Evolutionary conservation across 2,797 vertebrate genomes (phyloP), one percentile per base, ranked within the genome.

Genomic region (Crocidura indochinensis): DNA sequence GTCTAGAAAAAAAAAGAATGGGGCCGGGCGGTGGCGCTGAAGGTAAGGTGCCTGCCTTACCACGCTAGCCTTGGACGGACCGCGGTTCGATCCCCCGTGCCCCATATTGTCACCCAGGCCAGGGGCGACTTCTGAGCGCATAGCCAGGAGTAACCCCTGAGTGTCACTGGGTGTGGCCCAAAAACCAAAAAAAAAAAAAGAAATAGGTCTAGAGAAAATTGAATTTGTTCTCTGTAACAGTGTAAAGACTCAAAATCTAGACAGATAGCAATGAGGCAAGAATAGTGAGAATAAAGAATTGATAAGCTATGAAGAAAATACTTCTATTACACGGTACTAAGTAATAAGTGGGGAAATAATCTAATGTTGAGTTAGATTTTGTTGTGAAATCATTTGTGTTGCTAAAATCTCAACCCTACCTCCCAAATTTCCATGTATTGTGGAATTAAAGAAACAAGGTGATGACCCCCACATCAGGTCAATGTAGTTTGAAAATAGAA

Each of bases 221-320:
- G 20, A 72, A n/a, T 81, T 78, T 90, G 29, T 64, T 84, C 47
- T 90, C 22, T n/a, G 14, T 17, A 27, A 10, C 47, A 24, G 17
- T 27, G 5, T 31, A 26, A 69, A 83, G 73, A 65, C 20, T 60
- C 56, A 60, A 38, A 60, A 49, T 44, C 19, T n/a, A 2, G n/a
- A 78, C 72, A 26, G n/a, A 6, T 46, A 47, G 4, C 44, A 26
- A 65, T 46, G n/a, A 72, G 31, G 22, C 62, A 26, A 20, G 38
- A 84, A 68, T 75, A 74, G 77, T n/a, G 49, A 74, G 31, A 67
- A 77, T 19, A 80, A 22, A 51, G 53, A 88, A 73, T 15, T n/a
- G n/a, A 72, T 17, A 84, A 74, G 44, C 31, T 22, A 82, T 22
- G n/a, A 84, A 80, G 10, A 83, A 88, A 92, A 75, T 2, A 47